Percentiles rank a stretch among this genome's conserved stretches.
Evolutionary conservation across 2,797 vertebrate species (phyloP).

Genomic region (Oreochromis mossambicus): DNA sequence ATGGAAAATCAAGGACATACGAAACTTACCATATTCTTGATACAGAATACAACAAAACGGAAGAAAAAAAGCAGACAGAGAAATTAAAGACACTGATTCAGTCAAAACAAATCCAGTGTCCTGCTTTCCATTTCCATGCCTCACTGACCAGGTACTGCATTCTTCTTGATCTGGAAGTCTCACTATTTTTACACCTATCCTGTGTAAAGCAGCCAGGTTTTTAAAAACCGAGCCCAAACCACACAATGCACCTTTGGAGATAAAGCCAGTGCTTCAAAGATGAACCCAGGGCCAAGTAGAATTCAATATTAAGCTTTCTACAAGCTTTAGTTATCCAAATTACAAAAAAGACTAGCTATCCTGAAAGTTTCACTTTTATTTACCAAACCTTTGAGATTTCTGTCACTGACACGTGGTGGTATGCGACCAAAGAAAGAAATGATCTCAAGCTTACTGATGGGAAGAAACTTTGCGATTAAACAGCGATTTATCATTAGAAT

Average conservation of each 20-base stretch:
- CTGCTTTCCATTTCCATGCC: not conserved
- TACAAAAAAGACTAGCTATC: not conserved
- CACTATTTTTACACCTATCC: not conserved
- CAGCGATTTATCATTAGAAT: not conserved
- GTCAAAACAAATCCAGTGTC: not conserved
- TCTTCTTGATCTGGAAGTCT: not conserved
- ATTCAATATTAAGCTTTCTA: not conserved
- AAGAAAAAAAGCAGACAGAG: conserved; percentile 86
- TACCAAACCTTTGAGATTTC: not conserved
- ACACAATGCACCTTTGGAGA: not conserved
- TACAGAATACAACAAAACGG: conserved; percentile 64
- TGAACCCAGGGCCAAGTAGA: not conserved
- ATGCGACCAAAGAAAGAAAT: not conserved
- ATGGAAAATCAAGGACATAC: conserved; percentile 36
- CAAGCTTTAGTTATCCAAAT: not conserved
- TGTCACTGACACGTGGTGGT: not conserved
- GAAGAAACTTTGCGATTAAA: not conserved
- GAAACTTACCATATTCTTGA: conserved; percentile 98
- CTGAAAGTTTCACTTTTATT: not conserved
- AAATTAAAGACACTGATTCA: conserved; percentile 78
- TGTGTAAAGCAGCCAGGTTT: not conserved
- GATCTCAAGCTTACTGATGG: not conserved
- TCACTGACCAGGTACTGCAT: not conserved
- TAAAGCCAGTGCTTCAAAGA: not conserved
- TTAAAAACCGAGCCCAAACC: not conserved